phyloP scores from a whole-genome alignment of 2,888 invertebrate species.

The Drosophila subquinaria region DNA sequence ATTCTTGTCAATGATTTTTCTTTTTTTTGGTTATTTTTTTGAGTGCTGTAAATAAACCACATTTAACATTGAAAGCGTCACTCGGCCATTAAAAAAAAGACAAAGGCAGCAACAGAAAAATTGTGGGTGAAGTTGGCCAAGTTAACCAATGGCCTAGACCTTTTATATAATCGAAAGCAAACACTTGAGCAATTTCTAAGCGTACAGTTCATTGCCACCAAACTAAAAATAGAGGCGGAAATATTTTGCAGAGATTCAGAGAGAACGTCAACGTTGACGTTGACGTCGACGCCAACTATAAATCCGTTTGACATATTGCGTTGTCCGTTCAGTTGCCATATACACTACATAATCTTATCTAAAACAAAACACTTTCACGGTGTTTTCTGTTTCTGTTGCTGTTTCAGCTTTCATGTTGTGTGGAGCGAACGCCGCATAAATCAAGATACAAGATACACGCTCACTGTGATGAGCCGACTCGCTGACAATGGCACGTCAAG shows the following conservation, averaged over 20 bases:
- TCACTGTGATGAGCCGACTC: conserved; percentile 46
- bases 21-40: not conserved
- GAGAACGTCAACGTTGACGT: conserved; percentile 19
- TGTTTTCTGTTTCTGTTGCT: conserved; percentile 32
- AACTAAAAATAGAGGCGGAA: conserved; percentile 51
- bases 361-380: conserved; percentile 73
- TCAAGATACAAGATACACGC: conserved; percentile 30
- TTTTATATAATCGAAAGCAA: conserved; percentile 59
- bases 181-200: conserved; percentile 39
- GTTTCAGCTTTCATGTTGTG: conserved; percentile 33
- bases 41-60: conserved; percentile 7
- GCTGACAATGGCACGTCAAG: conserved; percentile 75
- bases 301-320: conserved; percentile 77
- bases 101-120: conserved; percentile 17
- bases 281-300: conserved; percentile 53
- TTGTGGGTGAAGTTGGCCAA: conserved; percentile 36
- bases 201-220: conserved; percentile 73
- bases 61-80: conserved; percentile 23
- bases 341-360: conserved; percentile 72
- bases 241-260: conserved; percentile 58
- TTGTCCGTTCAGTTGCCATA: conserved; percentile 42
- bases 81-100: conserved; percentile 33
- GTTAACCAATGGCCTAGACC: conserved; percentile 65
- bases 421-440: conserved; percentile 58
- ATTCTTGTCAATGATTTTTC: conserved; percentile 60